These are phyloP conservation scores for Sylvilagus floridanus DNA, from an alignment of 2,797 vertebrate species.

Conservation along the genomic window DNA sequence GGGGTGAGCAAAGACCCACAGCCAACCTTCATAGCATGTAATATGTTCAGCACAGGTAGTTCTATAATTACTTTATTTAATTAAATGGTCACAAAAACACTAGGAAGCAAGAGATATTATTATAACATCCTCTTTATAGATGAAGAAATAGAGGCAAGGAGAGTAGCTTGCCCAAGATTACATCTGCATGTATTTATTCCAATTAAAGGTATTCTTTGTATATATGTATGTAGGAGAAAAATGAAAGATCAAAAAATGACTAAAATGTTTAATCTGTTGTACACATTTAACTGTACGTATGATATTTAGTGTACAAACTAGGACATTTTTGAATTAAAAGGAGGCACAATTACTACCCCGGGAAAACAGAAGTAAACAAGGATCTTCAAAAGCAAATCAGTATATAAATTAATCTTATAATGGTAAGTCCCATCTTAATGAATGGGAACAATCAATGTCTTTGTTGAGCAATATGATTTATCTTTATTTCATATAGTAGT, in stretches of 20 bases:
- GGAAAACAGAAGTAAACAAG: constrained; percentile 18
- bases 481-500: not conserved
- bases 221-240: not conserved
- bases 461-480: not conserved
- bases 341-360: not conserved
- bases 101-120: not conserved
- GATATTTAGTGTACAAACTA: not conserved
- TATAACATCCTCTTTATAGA: not conserved
- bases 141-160: constrained; percentile 19
- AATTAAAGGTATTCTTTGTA: not conserved
- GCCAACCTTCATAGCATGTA: not conserved
- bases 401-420: not conserved
- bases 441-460: not conserved
- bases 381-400: constrained; percentile 1
- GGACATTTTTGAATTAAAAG: not conserved
- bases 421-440: not conserved
- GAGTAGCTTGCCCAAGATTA: not conserved
- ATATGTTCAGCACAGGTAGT: not conserved
- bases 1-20: not conserved
- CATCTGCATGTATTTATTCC: not conserved
- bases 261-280: not conserved
- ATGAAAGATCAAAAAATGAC: not conserved
- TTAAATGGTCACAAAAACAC: not conserved
- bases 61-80: not conserved
- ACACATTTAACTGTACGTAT: not conserved